Evolutionary conservation across 2,113 vertebrate genomes (phyloP).

Genomic region (Corythaeola cristata): DNA sequence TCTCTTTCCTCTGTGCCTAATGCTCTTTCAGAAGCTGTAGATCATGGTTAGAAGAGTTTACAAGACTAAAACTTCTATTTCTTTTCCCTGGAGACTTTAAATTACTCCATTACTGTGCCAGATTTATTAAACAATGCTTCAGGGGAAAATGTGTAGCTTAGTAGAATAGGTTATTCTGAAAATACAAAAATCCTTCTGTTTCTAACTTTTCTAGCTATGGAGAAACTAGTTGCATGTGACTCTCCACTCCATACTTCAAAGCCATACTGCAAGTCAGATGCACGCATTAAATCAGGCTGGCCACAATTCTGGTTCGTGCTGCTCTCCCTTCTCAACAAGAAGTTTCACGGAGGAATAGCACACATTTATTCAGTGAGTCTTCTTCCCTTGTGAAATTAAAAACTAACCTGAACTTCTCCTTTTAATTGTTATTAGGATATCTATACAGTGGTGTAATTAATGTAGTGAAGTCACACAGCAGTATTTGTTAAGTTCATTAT

Average conservation of each 20-base stretch:
- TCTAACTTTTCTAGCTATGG: background rate
- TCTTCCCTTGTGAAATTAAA: background rate
- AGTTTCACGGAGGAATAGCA: background rate
- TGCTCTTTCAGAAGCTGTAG: background rate
- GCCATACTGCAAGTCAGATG: background rate
- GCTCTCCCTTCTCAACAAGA: background rate
- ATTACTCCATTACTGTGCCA: background rate
- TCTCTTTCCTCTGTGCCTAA: background rate
- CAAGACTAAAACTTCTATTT: background rate
- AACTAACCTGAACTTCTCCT: background rate
- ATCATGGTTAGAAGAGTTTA: background rate
- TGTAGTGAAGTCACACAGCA: background rate
- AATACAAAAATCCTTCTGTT: background rate
- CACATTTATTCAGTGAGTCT: background rate
- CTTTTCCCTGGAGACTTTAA: background rate
- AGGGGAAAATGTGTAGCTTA: background rate
- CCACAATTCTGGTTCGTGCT: rapidly evolving
- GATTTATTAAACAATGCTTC: background rate
- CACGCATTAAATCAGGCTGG: background rate
- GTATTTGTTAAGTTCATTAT: background rate
- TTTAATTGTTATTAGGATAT: background rate
- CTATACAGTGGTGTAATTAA: background rate
- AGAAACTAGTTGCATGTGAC: background rate
- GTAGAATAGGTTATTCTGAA: background rate
- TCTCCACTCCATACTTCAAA: background rate